phyloP scores from a whole-genome alignment of 2,797 vertebrate genomes.

The Eremophila alpestris region DNA sequence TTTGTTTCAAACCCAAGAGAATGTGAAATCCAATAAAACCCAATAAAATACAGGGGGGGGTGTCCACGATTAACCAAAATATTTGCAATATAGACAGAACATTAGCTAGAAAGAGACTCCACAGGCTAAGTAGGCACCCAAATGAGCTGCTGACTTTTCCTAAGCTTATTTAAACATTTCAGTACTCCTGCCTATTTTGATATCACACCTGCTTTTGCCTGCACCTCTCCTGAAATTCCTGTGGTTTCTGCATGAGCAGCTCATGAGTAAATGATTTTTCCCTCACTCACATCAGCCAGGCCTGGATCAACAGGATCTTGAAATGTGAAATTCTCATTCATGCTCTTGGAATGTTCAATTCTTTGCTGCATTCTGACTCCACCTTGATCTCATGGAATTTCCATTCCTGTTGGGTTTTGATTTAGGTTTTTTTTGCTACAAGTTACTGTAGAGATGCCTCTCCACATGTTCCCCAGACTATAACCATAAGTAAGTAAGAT shows the following conservation, averaged over 20 bases:
- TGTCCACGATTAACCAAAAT: neutral
- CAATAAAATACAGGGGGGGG: accelerated
- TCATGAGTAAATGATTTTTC: accelerated
- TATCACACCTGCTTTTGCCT: neutral
- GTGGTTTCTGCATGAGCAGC: neutral
- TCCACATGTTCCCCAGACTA: neutral
- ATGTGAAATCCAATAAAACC: neutral
- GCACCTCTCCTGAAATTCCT: neutral
- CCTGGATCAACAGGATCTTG: neutral
- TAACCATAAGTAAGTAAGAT: neutral
- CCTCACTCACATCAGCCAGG: neutral
- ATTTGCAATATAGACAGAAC: neutral
- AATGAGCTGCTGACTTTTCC: neutral
- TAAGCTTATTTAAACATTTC: neutral
- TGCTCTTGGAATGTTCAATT: neutral
- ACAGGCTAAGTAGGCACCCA: neutral
- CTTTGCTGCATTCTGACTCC: too few relatives aligned
- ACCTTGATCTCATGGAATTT: neutral
- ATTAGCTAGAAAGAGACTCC: neutral
- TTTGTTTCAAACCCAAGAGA: neutral
- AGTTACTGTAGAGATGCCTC: neutral
- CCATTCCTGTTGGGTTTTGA: neutral
- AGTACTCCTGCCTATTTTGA: neutral
- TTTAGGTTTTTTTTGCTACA: neutral
- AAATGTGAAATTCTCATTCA: neutral